phyloP scores from a whole-genome alignment of 1,140 invertebrate genomes.

The Brachystomella parvula region DNA sequence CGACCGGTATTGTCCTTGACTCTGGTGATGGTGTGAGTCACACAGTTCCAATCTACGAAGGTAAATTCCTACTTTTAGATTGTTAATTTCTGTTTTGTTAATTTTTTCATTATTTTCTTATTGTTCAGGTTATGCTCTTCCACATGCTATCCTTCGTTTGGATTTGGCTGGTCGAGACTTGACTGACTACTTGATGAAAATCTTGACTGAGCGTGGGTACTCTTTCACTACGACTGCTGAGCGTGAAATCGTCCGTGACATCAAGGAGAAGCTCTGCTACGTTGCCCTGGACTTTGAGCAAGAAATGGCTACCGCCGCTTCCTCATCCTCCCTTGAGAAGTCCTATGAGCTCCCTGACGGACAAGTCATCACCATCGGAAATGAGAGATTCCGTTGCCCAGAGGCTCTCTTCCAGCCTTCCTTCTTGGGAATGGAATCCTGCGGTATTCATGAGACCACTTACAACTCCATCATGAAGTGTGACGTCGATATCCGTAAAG shows the following conservation, averaged over 20 bases:
- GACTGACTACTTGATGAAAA: conserved; percentile 85
- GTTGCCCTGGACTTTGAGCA: conserved; percentile 38
- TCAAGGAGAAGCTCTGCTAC: conserved; percentile 51
- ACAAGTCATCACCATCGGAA: conserved; percentile 61
- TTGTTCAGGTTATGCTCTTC: conserved; percentile 60
- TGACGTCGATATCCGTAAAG: conserved; percentile 44
- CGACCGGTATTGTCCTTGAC: conserved; percentile 80
- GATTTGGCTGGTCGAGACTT: conserved; percentile 80
- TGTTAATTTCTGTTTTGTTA: not conserved
- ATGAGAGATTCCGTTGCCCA: conserved; percentile 55
- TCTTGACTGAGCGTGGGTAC: conserved; percentile 66
- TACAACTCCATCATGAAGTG: conserved; percentile 58
- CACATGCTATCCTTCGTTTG: conserved; percentile 75
- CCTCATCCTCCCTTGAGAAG: conserved; percentile 52
- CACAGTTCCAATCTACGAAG: conserved; percentile 82
- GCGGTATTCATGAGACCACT: conserved; percentile 67
- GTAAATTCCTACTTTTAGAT: not conserved
- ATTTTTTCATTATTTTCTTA: not conserved
- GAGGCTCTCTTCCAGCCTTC: conserved; percentile 51
- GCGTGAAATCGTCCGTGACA: conserved; percentile 54
- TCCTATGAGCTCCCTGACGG: conserved; percentile 54
- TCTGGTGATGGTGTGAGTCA: conserved; percentile 80
- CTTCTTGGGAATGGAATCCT: conserved; percentile 75
- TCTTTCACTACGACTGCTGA: conserved; percentile 45
- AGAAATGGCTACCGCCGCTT: conserved; percentile 39